phyloP scores from a whole-genome alignment of 2,113 vertebrate genomes.

The Ammodytes marinus region DNA sequence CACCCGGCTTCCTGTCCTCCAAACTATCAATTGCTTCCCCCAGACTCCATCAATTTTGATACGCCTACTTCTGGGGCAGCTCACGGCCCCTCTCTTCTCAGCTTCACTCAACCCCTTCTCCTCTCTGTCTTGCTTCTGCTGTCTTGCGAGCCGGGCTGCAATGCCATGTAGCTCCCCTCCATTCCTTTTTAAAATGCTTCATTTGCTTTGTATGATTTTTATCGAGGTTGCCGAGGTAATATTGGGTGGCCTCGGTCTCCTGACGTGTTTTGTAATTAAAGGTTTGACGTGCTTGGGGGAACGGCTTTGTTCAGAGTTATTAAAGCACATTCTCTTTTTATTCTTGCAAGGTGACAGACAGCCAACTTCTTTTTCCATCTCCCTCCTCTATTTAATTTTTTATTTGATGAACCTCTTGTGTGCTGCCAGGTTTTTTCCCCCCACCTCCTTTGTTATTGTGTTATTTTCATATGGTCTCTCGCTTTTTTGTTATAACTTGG shows the following conservation, averaged over 20 bases:
- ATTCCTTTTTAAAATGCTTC: constrained; percentile 68
- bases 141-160: constrained; percentile 5
- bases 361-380: constrained; percentile 54
- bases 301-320: constrained; percentile 75
- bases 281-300: constrained; percentile 67
- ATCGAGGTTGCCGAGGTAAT: constrained; percentile 76
- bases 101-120: constrained; percentile 21
- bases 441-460: constrained; percentile 55
- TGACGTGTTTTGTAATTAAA: constrained; percentile 81
- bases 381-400: constrained; percentile 9
- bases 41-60: constrained; percentile 80
- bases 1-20: constrained; percentile 81
- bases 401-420: constrained; percentile 46
- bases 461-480: constrained; percentile 58
- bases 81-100: constrained; percentile 24
- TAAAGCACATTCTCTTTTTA: constrained; percentile 67
- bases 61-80: constrained; percentile 49
- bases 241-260: constrained; percentile 60
- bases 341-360: constrained; percentile 65
- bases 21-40: constrained; percentile 77
- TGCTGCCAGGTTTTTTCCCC: constrained; percentile 56
- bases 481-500: constrained; percentile 59
- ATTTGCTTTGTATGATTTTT: constrained; percentile 79
- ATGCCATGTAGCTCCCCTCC: constrained; percentile 21
- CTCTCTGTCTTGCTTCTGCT: constrained; percentile 6